Base-by-base conservation (phyloP, 2,888 invertebrate species). In the Melinaea marsaeus region DNA sequence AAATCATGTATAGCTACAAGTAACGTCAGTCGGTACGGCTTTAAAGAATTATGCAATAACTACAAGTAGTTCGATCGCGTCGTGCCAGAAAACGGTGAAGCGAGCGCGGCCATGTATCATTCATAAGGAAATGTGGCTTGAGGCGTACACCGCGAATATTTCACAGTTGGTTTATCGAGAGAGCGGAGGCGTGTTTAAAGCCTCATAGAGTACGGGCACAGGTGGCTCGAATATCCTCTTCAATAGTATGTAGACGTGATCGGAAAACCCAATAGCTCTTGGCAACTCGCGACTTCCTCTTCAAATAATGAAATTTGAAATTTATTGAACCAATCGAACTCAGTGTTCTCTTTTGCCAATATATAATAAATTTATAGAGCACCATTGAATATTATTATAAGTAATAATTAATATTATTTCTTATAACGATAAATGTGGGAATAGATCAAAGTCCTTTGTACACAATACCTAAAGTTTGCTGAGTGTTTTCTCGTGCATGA, bases 271-370 rank as follows among this genome's bases (percentile, higher is more conserved):
- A 83, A 86, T 84, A 74, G 82, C 84, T 80, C 85, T 85, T 84
- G 86, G 82, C 83, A 85, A 83, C 83, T 85, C 82, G 85, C 84
- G 85, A 85, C 84, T 85, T 86, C 85, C 86, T 88, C 82, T 86
- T 87, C 87, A 88, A 88, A 88, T 88, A 88, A 88, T 87, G 86
- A 88, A 88, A 88, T 88, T 87, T 88, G 81, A 88, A 89, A 88
- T 88, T 88, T 88, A 88, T 88, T 86, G 85, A 83, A 76, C 78
- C 85, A 80, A 86, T 86, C 81, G 79, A 83, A 81, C 74, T 77
- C 75, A 70, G 75, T 78, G 83, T 80, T 83, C 81, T 70, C 75
- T 78, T 84, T 76, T 79, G 79, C 81, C 80, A 81, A 86, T 85
- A 84, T 85, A 84, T 86, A 85, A 83, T 79, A 72, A 60, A 61